Conservation (phyloP, 2,113 vertebrate genomes). For the Aphyosemion australe region DNA sequence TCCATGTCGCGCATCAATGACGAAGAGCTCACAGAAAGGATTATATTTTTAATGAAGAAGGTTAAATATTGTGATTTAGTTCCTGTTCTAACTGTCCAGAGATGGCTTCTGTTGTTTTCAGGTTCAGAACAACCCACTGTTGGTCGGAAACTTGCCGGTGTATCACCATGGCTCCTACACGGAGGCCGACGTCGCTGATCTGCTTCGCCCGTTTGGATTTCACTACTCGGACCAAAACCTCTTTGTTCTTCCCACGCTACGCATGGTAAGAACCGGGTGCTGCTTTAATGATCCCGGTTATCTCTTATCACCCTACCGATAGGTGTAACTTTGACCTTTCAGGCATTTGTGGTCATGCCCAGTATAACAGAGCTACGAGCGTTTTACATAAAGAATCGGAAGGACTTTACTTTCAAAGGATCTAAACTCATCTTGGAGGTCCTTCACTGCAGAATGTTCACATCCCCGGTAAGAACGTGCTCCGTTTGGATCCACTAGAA, state of each 20-base stretch:
- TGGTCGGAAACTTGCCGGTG: slow-evolving; percentile 30
- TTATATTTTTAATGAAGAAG: no score
- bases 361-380: not conserved
- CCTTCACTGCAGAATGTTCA: accelerated
- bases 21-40: no score
- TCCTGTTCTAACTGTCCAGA: no score
- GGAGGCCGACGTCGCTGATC: not conserved
- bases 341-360: slow-evolving; percentile 48
- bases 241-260: slow-evolving; percentile 8
- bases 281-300: no score
- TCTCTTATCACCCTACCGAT: no score
- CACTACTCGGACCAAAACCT: not conserved
- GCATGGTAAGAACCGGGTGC: slow-evolving; percentile 23
- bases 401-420: not conserved
- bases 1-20: no score
- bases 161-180: slow-evolving; percentile 14
- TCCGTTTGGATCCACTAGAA: no score
- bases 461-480: slow-evolving; percentile 22
- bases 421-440: not conserved
- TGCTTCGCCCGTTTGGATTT: slow-evolving; percentile 34
- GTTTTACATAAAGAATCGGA: not conserved
- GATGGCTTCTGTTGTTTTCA: not conserved
- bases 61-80: no score
- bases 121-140: not conserved
- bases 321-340: not conserved